Base-by-base conservation (phyloP, 1,140 invertebrate genomes). In the Heliothis virescens region DNA sequence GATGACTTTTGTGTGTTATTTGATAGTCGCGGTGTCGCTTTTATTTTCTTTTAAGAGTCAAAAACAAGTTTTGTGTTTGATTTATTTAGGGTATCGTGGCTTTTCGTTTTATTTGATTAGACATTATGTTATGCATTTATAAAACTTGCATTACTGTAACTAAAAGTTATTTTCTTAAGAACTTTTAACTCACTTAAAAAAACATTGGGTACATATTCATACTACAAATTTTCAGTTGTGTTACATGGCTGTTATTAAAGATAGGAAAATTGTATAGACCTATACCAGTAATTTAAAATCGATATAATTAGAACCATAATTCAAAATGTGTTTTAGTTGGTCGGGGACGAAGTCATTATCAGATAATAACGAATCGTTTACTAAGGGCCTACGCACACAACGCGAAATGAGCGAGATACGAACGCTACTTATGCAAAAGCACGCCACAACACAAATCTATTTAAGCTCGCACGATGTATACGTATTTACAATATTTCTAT, bases 401-500 rank as follows among this genome's bases (percentile, higher is more conserved):
- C 21, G 65, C 75, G 65, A 79, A 85, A 83, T 81, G 83, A 83
- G 82, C 77, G 81, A 62, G 81, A 73, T 80, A 74, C 79, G 71
- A 83, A 78, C 76, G 80, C 89, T 90, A 83, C 85, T 92, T 92
- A 94, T 92, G 90, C 91, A 73, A 78, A 87, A 86, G 87, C 91
- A 93, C 90, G 91, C 85, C 57, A 80, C 69, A 81, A 79, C 85
- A 88, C 88, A 92, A 92, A 91, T 93, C 88, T 90, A 91, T 86
- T 89, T 87, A 91, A 83, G 85, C 83, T 84, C 83, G 83, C 86
- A 80, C 76, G 85, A 90, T 88, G 85, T 87, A 86, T 85, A 87
- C 81, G 85, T 92, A 92, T 92, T 91, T 92, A 92, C 91, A 91
- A 89, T 90, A 91, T 90, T 91, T 90, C 91, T 93, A 90, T 92